These are phyloP conservation scores for Nesoenas mayeri DNA, from an alignment of 2,113 vertebrate species.

Conservation along the genomic window DNA sequence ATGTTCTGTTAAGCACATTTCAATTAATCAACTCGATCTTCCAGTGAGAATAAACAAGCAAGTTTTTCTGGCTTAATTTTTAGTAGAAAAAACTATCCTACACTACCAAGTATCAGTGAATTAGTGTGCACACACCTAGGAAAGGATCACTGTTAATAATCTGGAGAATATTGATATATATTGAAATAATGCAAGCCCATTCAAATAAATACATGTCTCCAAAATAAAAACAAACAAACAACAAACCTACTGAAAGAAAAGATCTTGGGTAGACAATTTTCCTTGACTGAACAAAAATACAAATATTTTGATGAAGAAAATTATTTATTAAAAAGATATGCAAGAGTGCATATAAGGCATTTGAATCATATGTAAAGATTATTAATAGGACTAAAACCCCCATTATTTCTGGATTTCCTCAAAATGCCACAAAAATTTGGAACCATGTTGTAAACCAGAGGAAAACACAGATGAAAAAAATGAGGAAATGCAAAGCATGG, in stretches of 20 bases:
- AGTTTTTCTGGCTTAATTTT: neutral
- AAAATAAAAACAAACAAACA: neutral
- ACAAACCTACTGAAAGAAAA: neutral
- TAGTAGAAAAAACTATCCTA: neutral
- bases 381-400: neutral
- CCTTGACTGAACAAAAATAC: neutral
- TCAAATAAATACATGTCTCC: neutral
- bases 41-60: neutral
- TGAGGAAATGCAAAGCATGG: neutral
- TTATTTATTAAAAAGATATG: neutral
- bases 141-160: neutral
- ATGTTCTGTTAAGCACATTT: constrained; percentile 9
- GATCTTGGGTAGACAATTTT: neutral
- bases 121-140: neutral
- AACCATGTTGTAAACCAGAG: neutral
- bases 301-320: too few species aligned
- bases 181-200: neutral
- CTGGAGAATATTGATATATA: neutral
- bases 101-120: neutral
- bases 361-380: neutral
- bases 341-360: neutral
- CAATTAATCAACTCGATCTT: constrained; percentile 17
- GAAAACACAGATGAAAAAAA: neutral
- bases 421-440: neutral
- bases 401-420: neutral